A percentile compares a stretch with the other conserved stretches of the same genome.
Conservation (phyloP, 2,888 invertebrate species). For the Pegoplata infirma region DNA sequence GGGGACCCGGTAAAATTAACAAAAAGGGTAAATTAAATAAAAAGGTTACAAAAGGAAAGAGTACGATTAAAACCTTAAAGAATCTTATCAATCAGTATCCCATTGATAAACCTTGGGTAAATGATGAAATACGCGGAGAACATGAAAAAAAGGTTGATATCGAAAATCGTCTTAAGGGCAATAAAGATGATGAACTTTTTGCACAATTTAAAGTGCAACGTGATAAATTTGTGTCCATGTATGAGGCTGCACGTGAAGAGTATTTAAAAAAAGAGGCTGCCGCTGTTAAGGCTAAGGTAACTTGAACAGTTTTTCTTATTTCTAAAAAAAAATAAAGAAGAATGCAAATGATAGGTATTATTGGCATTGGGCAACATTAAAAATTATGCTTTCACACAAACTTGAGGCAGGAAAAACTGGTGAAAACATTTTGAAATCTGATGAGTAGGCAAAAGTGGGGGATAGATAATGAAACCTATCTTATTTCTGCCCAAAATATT, state of each 20-base stretch:
- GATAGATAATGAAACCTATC: too few species aligned
- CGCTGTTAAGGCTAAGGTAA: constrained; percentile 74
- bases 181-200: constrained; percentile 80
- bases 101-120: constrained; percentile 81
- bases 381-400: too few species aligned
- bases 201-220: constrained; percentile 81
- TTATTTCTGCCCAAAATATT: too few species aligned
- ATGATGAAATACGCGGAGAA: constrained; percentile 80
- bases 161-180: constrained; percentile 78
- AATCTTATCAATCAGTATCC: constrained; percentile 77
- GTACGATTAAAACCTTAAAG: constrained; percentile 74
- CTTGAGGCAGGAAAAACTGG: too few species aligned
- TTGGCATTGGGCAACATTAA: too few species aligned
- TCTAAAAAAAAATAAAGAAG: too few species aligned
- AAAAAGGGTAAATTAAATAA: constrained; percentile 72
- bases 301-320: constrained; percentile 16
- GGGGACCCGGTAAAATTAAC: constrained; percentile 69
- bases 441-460: too few species aligned
- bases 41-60: constrained; percentile 71
- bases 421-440: too few species aligned
- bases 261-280: constrained; percentile 79
- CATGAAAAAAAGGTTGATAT: constrained; percentile 80
- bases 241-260: constrained; percentile 80
- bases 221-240: constrained; percentile 80
- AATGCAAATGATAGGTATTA: too few species aligned